Percentiles rank a stretch among this genome's conserved stretches.
Conservation (phyloP, 1,140 invertebrate genomes). For the Drosophila littoralis region DNA sequence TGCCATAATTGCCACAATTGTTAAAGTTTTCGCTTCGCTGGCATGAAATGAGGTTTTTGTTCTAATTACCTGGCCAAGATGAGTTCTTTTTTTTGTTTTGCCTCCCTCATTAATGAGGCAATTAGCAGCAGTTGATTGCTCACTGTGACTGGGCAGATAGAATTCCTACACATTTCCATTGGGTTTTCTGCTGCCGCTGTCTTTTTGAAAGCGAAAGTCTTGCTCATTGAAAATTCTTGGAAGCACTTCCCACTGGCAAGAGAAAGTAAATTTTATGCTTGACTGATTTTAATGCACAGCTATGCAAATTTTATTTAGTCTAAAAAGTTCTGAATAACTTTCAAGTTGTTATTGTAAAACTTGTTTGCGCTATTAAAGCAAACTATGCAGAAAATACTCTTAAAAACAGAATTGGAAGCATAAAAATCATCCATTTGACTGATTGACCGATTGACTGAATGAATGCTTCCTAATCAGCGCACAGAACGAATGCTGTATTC, state of each 20-base stretch:
- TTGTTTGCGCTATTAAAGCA: neutral
- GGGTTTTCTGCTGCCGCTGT: neutral
- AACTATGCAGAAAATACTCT: neutral
- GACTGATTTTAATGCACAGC: conserved; percentile 15
- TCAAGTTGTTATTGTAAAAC: neutral
- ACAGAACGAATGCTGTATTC: no score
- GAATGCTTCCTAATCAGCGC: neutral
- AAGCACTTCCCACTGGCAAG: neutral
- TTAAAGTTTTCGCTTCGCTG: conserved; percentile 36
- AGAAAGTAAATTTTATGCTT: conserved; percentile 20
- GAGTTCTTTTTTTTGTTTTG: conserved; percentile 17
- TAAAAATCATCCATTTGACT: neutral
- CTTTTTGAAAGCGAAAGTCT: conserved; percentile 34
- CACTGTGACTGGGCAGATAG: conserved; percentile 39
- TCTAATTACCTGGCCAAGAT: conserved; percentile 62
- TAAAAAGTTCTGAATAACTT: conserved; percentile 4
- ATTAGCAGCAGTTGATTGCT: conserved; percentile 56
- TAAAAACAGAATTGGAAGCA: neutral
- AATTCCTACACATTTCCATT: neutral
- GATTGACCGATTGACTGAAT: neutral
- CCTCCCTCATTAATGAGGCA: conserved; percentile 42
- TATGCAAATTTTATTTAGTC: conserved; percentile 15
- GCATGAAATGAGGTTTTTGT: conserved; percentile 61
- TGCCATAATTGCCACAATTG: conserved; percentile 23
- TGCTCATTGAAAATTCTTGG: neutral